phyloP scores from a whole-genome alignment of 2,797 vertebrate genomes.

The Anas acuta region DNA sequence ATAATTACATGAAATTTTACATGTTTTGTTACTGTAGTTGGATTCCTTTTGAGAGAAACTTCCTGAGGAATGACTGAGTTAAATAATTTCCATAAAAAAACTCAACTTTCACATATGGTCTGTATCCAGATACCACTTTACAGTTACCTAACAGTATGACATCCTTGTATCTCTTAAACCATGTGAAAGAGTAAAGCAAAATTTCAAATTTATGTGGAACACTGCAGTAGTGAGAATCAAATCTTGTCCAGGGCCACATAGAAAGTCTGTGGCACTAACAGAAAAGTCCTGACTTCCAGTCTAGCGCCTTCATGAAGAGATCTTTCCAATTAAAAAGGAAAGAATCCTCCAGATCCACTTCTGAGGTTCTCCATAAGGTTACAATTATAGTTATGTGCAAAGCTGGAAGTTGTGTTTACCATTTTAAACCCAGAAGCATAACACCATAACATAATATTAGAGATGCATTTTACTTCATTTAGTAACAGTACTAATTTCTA shows the following conservation, averaged over 20 bases:
- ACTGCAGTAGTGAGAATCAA: not conserved
- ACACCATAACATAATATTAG: not conserved
- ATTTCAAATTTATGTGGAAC: not conserved
- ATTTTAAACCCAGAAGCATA: not conserved
- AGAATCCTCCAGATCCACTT: not conserved
- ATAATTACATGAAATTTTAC: not conserved
- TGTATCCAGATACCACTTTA: not conserved
- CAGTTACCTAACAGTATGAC: not conserved
- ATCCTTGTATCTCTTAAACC: not conserved
- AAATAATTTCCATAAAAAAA: not conserved
- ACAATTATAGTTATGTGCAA: not conserved
- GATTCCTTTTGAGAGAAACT: not conserved
- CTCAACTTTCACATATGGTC: not conserved
- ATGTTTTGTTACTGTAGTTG: not conserved
- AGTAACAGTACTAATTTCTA: not conserved
- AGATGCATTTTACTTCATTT: not conserved
- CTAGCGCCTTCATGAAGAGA: not conserved
- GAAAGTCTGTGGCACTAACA: not conserved
- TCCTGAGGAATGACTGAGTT: not conserved
- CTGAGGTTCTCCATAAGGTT: not conserved
- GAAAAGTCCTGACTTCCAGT: not conserved
- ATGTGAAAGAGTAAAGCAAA: not conserved
- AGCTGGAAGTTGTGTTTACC: not conserved
- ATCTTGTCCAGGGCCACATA: not conserved
- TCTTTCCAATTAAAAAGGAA: not conserved